Evolutionary conservation across 2,797 vertebrate species (phyloP).

Genomic region (Galago senegalensis): DNA sequence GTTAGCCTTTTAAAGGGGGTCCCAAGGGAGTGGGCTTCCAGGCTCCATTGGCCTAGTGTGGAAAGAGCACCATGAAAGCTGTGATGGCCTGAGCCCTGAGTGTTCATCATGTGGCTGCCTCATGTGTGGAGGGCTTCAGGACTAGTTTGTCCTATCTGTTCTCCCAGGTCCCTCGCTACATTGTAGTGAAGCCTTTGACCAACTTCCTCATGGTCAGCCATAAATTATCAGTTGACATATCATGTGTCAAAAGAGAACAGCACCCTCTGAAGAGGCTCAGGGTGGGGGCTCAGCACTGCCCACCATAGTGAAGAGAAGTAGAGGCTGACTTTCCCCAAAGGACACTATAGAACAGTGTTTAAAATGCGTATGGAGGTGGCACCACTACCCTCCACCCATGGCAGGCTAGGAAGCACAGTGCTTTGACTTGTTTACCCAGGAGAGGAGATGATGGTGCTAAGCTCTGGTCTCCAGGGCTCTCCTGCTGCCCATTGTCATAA

Average conservation of each 20-base stretch:
- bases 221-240: background rate
- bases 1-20: background rate
- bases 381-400: rapidly evolving
- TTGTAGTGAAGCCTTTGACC: background rate
- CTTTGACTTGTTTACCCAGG: conserved; percentile 7
- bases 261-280: background rate
- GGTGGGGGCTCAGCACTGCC: background rate
- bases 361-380: background rate
- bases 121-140: background rate
- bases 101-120: background rate
- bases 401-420: background rate
- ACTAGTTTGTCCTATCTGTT: background rate
- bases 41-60: background rate
- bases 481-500: background rate
- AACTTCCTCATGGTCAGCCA: background rate
- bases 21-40: background rate
- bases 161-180: background rate
- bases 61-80: background rate
- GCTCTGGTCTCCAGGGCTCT: background rate
- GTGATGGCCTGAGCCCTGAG: background rate
- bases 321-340: background rate
- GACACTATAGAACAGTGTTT: background rate
- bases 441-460: background rate
- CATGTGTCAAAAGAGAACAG: background rate
- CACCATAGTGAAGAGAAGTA: background rate